Evolutionary conservation across 64 coral and sea anemone species (phyloP).

Genomic region (Montipora cactus): DNA sequence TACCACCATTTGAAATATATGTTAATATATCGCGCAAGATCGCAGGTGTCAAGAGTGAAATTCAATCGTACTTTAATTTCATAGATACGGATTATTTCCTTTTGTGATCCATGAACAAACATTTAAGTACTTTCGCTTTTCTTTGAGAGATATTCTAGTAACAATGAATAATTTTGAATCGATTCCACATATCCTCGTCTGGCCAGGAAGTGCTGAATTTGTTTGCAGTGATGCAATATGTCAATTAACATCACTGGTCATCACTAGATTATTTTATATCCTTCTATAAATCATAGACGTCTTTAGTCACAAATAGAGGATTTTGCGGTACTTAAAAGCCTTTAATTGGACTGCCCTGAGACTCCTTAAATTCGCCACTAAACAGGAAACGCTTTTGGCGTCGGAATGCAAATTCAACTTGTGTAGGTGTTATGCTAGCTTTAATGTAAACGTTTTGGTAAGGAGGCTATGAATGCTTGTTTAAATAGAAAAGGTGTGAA

Average conservation of each 20-base stretch:
- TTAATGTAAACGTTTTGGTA: background rate
- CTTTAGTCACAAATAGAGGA: background rate
- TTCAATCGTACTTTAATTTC: background rate
- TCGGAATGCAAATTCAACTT: conserved; percentile 30
- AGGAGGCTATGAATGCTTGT: conserved; percentile 16
- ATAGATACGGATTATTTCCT: background rate
- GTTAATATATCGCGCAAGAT: background rate
- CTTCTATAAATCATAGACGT: background rate
- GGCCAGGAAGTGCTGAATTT: background rate
- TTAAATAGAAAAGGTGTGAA: conserved; percentile 24
- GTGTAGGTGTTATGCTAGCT: background rate
- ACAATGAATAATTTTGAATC: background rate
- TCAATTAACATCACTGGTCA: background rate
- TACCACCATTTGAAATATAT: background rate
- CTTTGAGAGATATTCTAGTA: background rate
- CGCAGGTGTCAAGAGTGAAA: background rate
- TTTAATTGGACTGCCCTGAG: too few relatives aligned
- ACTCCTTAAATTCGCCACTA: background rate
- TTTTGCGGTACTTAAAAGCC: background rate
- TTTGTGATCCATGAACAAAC: background rate
- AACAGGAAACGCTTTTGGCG: background rate
- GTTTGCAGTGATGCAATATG: background rate
- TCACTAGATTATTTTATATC: background rate
- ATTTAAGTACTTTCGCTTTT: background rate
- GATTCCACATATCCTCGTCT: background rate